Conservation (phyloP, 2,888 invertebrate species). For the Monochamus alternatus region DNA sequence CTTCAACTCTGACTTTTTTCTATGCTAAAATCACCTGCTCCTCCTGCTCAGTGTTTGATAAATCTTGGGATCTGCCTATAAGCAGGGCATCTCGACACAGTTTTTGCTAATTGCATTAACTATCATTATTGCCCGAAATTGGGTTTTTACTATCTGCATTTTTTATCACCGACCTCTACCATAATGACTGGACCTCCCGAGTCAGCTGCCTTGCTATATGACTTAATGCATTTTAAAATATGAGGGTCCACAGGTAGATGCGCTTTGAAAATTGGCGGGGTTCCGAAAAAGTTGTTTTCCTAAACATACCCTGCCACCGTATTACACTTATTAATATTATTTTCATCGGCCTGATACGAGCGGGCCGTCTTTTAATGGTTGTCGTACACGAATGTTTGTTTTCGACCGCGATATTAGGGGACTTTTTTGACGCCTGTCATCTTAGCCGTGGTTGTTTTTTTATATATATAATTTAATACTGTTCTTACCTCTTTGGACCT, state of each 20-base stretch:
- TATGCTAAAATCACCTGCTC: no score
- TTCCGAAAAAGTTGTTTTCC: constrained; percentile 44
- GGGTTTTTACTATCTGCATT: constrained; percentile 37
- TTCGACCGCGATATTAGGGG: constrained; percentile 21
- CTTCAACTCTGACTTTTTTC: no score
- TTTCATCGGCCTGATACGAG: constrained; percentile 24
- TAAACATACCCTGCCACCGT: constrained; percentile 47
- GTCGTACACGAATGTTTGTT: constrained; percentile 29
- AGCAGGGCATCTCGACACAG: background rate
- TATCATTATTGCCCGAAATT: constrained; percentile 31
- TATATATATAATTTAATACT: background rate
- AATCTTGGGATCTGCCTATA: no score
- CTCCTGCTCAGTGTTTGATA: no score
- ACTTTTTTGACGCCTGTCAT: constrained; percentile 18
- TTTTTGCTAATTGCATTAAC: constrained; percentile 33
- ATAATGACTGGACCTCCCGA: constrained; percentile 40
- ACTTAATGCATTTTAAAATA: constrained; percentile 63
- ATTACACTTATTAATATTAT: constrained; percentile 46
- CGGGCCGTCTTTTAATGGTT: constrained; percentile 23
- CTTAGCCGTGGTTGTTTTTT: background rate
- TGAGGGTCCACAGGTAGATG: constrained; percentile 47
- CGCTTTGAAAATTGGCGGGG: constrained; percentile 38
- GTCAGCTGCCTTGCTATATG: constrained; percentile 57
- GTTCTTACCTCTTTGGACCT: background rate
- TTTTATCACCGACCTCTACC: constrained; percentile 34